Base-by-base conservation (phyloP, 1,140 invertebrate genomes). In the Cecropterus lyciades region DNA sequence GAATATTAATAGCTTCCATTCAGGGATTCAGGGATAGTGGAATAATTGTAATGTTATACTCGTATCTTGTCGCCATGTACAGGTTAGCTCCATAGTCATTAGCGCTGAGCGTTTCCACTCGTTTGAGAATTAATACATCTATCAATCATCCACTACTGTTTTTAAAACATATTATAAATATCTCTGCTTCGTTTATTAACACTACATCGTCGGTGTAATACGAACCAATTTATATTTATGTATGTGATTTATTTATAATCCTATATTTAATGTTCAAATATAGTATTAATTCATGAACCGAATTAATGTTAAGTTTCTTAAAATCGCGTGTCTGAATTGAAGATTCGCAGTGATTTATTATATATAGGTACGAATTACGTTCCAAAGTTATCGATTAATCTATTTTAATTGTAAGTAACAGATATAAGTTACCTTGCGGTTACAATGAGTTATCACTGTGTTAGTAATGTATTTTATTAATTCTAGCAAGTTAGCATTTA, bases 1-100 rank as follows among this genome's bases (percentile, higher is more conserved):
- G 46, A 62, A 62, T 62, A 62, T 40, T 51, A 48, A 62, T 62
- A 62, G 57, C 45, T 49, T 62, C 45, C 57, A 49, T 62, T 49
- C 45, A 37, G 48, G 46, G 57, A 49, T 45, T 49, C 6, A n/a
- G n/a, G n/a, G n/a, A 7, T 33, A 37, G 45, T 17, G 46, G 10
- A 49, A 37, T 62, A 49, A 62, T 17, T 10, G 33, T 15, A 15
- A 62, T 40, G 45, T 60, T 13, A 1, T 30, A n/a, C n/a, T n/a
- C n/a, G n/a, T n/a, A 30, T 30, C 30, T 52, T 16, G 27, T 30
- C 48, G 24, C 13, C 11, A 13, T 51, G 24, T 13, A 17, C n/a
- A 10, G 10, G 1, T 37, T 37, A 11, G 9, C 9, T 37, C 1
- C 0, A 37, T n/a, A 37, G 0, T 37, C 9, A 37, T 11, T 11